Evolutionary conservation across 2,113 vertebrate species (phyloP).

Genomic region (Romanogobio albipinnatus): DNA sequence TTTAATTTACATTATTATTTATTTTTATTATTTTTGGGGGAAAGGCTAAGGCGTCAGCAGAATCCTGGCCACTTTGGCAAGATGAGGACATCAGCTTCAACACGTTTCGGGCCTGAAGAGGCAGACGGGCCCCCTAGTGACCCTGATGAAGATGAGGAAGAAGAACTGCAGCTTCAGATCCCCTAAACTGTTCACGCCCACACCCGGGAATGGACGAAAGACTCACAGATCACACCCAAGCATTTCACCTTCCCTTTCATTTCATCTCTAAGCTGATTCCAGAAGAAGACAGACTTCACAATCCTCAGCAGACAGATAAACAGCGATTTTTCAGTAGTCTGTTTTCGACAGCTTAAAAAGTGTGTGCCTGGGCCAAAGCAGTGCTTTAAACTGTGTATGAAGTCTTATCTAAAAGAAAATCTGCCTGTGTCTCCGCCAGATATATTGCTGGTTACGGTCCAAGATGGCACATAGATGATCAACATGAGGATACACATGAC

Average conservation of each 20-base stretch:
- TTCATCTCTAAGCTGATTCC: constrained; percentile 26
- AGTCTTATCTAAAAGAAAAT: background rate
- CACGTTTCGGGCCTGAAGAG: constrained; percentile 85
- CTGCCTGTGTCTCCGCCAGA: background rate
- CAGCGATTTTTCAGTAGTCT: background rate
- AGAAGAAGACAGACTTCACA: background rate
- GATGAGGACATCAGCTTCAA: constrained; percentile 75
- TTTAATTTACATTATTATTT: background rate
- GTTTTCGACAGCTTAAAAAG: background rate
- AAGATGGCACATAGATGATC: constrained; percentile 29
- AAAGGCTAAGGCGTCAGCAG: constrained; percentile 91
- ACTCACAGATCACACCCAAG: background rate
- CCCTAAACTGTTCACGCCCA: constrained; percentile 69
- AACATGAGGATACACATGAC: background rate
- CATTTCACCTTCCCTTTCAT: constrained; percentile 37
- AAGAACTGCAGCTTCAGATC: constrained; percentile 92
- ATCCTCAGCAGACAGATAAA: constrained; percentile 5
- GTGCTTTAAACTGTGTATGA: background rate
- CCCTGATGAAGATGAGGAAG: constrained; percentile 87
- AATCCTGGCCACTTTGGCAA: constrained; percentile 87
- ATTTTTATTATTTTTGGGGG: background rate
- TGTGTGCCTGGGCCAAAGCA: constrained; percentile 2
- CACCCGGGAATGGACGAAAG: constrained; percentile 2
- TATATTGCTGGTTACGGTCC: constrained; percentile 14
- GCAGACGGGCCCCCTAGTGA: constrained; percentile 81